Evolutionary conservation across 2,797 vertebrate species (phyloP).

Genomic region (Chiroxiphia lanceolata): DNA sequence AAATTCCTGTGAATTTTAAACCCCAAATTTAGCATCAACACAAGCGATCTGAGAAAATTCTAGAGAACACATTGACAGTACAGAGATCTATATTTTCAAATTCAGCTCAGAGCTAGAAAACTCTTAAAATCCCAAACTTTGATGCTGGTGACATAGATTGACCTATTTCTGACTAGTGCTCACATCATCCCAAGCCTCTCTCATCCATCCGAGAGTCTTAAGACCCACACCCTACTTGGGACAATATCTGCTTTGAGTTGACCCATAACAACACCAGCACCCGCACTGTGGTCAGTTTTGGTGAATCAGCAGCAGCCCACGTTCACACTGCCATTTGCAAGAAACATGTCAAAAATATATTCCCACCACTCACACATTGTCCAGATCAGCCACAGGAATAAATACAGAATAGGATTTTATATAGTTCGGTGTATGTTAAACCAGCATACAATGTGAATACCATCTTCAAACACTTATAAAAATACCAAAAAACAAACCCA

Average conservation of each 20-base stretch:
- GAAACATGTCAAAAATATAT: background rate
- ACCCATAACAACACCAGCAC: background rate
- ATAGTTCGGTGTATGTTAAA: background rate
- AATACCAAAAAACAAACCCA: background rate
- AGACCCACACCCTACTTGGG: background rate
- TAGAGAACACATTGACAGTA: background rate
- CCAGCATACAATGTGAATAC: background rate
- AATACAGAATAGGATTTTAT: background rate
- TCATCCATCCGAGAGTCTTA: background rate
- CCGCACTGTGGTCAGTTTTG: background rate
- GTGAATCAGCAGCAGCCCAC: background rate
- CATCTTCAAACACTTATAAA: background rate
- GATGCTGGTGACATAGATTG: rapidly evolving
- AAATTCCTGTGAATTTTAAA: background rate
- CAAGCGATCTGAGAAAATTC: background rate
- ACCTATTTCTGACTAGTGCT: background rate
- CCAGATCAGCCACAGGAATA: background rate
- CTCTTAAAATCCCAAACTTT: background rate
- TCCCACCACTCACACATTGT: background rate
- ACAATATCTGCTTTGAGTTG: background rate
- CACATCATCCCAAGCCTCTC: background rate
- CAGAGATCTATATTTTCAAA: background rate
- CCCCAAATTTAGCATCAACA: background rate
- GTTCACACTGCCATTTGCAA: background rate
- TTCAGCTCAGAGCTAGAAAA: background rate